Percentiles rank a stretch among this genome's conserved stretches.
Conservation (phyloP, 1,140 invertebrate genomes). For the Halyomorpha halys region DNA sequence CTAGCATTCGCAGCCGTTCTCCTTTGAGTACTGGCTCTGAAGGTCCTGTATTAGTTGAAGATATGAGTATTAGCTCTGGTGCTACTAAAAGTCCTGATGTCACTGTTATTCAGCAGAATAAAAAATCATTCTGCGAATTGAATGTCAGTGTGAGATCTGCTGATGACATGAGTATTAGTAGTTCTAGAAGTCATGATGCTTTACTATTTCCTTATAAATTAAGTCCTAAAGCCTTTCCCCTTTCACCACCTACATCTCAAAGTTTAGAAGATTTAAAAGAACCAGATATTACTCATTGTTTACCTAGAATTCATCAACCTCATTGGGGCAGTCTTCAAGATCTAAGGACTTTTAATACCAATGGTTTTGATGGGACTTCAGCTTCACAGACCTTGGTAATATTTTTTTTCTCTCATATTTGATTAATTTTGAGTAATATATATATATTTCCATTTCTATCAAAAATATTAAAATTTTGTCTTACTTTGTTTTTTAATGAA, state of each 20-base stretch:
- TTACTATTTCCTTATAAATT: slow-evolving; percentile 37
- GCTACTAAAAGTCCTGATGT: slow-evolving; percentile 31
- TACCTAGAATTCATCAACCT: slow-evolving; percentile 29
- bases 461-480: too few species aligned
- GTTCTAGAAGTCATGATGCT: slow-evolving; percentile 31
- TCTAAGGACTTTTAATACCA: slow-evolving; percentile 38
- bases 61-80: slow-evolving; percentile 33
- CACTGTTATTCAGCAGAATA: slow-evolving; percentile 21
- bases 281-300: slow-evolving; percentile 32
- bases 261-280: slow-evolving; percentile 48
- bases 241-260: slow-evolving; percentile 34
- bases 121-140: slow-evolving; percentile 20
- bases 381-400: slow-evolving; percentile 25
- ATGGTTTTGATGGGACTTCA: slow-evolving; percentile 28
- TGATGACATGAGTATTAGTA: slow-evolving; percentile 33
- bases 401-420: background rate
- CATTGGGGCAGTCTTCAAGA: slow-evolving; percentile 50
- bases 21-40: slow-evolving; percentile 32
- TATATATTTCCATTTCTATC: too few species aligned
- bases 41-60: slow-evolving; percentile 29
- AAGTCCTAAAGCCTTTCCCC: slow-evolving; percentile 47
- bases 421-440: too few species aligned
- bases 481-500: too few species aligned
- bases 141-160: slow-evolving; percentile 25
- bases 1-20: slow-evolving; percentile 31